Conservation (phyloP, 2,797 vertebrate species). For the Galago senegalensis region DNA sequence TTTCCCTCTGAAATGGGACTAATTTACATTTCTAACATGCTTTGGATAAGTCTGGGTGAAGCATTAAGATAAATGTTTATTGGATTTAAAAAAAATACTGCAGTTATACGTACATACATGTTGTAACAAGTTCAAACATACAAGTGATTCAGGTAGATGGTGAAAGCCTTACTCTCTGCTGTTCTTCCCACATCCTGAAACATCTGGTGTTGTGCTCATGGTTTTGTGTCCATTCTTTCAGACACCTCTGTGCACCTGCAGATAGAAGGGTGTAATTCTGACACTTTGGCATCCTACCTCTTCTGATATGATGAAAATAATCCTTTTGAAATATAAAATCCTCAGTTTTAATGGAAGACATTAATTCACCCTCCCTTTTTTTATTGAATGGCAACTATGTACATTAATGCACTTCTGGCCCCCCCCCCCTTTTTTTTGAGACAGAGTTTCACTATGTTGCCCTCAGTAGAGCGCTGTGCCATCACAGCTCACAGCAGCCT, state of each 20-base stretch:
- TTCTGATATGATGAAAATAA: not conserved
- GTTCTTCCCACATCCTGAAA: not conserved
- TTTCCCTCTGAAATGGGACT: not conserved
- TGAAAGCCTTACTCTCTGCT: not conserved
- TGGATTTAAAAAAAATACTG: not conserved
- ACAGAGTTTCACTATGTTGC: too few species aligned
- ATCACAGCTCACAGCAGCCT: too few species aligned
- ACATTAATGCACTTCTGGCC: too few species aligned
- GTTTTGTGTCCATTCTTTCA: not conserved
- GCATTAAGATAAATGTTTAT: not conserved
- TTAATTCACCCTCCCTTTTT: not conserved
- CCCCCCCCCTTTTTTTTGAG: too few species aligned
- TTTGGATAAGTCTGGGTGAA: not conserved
- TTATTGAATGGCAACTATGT: too few species aligned
- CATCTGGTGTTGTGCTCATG: not conserved
- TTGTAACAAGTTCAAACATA: not conserved
- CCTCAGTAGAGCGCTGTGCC: too few species aligned
- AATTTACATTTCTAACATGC: not conserved
- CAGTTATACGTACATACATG: not conserved
- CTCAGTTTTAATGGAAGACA: not conserved
- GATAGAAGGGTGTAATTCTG: not conserved
- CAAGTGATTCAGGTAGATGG: not conserved
- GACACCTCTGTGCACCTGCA: not conserved
- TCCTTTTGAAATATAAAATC: not conserved
- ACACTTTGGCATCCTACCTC: not conserved